Conservation (phyloP, 2,113 vertebrate genomes). For the Machaerirhynchus nigripectus region DNA sequence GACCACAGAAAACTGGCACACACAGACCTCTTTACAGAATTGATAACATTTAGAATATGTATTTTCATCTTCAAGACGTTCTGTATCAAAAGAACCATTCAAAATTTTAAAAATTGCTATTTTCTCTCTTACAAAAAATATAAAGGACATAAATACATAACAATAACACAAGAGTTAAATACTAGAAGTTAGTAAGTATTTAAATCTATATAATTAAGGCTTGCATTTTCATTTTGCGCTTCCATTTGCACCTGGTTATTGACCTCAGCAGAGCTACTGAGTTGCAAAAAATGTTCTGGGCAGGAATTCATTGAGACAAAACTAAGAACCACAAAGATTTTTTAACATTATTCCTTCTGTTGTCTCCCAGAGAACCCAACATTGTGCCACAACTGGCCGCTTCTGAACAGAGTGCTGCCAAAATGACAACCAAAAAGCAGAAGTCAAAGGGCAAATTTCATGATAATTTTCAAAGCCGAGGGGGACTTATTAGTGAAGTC, state of each 20-base stretch:
- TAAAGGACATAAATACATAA: not conserved
- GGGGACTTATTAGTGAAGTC: not conserved
- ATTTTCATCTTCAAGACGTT: not conserved
- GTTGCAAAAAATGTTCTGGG: not conserved
- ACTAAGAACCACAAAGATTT: not conserved
- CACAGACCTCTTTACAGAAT: not conserved
- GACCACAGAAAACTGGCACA: not conserved
- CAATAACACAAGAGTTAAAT: not conserved
- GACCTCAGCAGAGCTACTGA: not conserved
- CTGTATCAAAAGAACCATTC: not conserved
- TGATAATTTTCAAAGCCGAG: not conserved
- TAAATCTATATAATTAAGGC: not conserved
- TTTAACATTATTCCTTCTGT: not conserved
- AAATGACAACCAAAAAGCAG: not conserved
- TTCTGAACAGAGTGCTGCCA: not conserved
- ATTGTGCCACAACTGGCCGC: fast-evolving
- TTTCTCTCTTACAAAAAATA: not conserved
- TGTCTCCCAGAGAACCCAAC: not conserved
- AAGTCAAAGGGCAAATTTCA: not conserved
- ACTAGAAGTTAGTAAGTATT: not conserved
- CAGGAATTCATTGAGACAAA: not conserved
- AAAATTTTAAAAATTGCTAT: not conserved
- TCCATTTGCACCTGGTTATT: not conserved
- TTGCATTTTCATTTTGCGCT: not conserved
- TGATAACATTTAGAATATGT: not conserved